phyloP scores from a whole-genome alignment of 1,140 invertebrate species.

The Drosophila watanabei region DNA sequence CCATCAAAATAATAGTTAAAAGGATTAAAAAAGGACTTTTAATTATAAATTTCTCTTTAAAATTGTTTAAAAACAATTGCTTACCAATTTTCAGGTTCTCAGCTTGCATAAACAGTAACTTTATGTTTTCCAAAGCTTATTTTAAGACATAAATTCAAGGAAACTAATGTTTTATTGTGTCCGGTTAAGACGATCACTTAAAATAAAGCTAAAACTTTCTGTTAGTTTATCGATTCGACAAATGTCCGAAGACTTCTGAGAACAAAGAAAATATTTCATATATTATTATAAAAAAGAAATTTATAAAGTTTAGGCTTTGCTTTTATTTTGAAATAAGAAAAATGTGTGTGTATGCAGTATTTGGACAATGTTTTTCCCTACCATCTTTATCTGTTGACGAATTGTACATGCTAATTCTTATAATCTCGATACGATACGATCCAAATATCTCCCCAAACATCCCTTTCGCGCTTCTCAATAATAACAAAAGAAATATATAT shows the following conservation, averaged over 20 bases:
- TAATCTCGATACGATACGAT: constrained; percentile 28
- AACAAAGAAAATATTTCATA: not conserved
- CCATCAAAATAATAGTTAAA: constrained; percentile 1
- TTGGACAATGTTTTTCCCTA: constrained; percentile 34
- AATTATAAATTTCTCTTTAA: not conserved
- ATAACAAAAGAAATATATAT: constrained; percentile 37
- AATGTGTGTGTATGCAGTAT: constrained; percentile 48
- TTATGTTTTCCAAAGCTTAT: not conserved
- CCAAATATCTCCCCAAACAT: constrained; percentile 18
- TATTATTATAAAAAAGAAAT: not conserved
- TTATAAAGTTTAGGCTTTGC: not conserved
- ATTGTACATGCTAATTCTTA: constrained; percentile 46
- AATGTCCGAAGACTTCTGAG: not conserved
- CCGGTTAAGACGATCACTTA: not conserved
- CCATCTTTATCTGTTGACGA: constrained; percentile 32
- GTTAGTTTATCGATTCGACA: not conserved
- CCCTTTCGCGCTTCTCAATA: constrained; percentile 63
- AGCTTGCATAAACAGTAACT: not conserved
- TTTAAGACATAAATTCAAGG: not conserved
- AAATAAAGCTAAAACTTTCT: not conserved
- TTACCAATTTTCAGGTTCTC: not conserved
- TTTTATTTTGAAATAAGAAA: constrained; percentile 11
- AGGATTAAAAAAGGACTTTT: not conserved
- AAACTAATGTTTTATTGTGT: not conserved
- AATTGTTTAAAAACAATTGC: not conserved